phyloP scores from a whole-genome alignment of 2,113 vertebrate species.

The Pavo muticus region DNA sequence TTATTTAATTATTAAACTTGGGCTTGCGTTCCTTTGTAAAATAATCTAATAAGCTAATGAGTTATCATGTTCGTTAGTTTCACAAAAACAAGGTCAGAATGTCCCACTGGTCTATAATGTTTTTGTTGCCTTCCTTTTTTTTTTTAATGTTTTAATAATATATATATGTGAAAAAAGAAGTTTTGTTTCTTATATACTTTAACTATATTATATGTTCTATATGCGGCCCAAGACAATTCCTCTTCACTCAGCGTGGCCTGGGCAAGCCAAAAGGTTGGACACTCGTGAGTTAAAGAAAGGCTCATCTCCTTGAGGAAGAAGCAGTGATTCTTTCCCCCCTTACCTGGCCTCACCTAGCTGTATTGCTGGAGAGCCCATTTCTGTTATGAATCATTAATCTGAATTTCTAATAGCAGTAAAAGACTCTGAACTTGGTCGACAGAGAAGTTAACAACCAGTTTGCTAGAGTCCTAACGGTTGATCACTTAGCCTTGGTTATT shows the following conservation, averaged over 20 bases:
- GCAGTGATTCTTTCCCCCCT: neutral
- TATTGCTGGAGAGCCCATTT: conserved; percentile 30
- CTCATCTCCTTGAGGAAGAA: neutral
- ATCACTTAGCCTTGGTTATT: conserved; percentile 72
- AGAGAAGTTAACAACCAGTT: conserved; percentile 58
- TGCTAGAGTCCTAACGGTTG: conserved; percentile 17
- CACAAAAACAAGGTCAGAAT: neutral
- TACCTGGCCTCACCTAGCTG: neutral
- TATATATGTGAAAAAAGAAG: neutral
- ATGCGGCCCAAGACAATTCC: neutral
- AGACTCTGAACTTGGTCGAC: conserved; percentile 25
- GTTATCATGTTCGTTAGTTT: neutral
- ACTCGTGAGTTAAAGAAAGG: neutral
- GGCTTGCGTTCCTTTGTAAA: neutral
- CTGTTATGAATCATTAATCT: conserved; percentile 43
- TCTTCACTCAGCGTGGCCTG: neutral
- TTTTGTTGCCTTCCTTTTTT: neutral
- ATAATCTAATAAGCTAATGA: neutral
- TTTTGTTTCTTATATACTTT: too few relatives aligned
- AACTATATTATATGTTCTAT: neutral
- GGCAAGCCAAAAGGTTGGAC: neutral
- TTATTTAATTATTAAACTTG: neutral
- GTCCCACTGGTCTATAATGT: neutral
- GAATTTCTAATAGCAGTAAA: conserved; percentile 31
- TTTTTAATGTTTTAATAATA: neutral